A percentile compares a stretch with the other conserved stretches of the same genome.
phyloP scores from a whole-genome alignment of 2,113 vertebrate genomes.

The Hyperoodon ampullatus region DNA sequence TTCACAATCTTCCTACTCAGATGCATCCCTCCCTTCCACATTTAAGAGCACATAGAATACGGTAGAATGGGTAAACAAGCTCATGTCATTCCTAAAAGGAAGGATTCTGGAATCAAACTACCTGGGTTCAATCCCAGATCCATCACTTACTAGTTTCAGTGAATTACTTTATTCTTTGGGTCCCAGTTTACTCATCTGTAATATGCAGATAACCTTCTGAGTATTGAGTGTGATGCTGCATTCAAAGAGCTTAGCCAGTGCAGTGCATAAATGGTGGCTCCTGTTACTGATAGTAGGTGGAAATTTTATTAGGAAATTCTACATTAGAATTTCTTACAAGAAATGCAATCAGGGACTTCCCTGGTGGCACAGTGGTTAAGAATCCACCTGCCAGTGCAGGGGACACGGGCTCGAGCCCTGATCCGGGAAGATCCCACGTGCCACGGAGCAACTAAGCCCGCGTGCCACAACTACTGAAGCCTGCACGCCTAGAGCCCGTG shows the following conservation, averaged over 20 bases:
- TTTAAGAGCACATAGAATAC: neutral
- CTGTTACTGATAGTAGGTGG: neutral
- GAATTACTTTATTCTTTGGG: neutral
- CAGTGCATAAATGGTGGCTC: neutral
- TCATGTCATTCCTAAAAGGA: neutral
- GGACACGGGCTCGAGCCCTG: too few species aligned
- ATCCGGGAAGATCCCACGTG: too few species aligned
- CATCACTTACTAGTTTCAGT: neutral
- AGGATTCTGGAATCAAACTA: constrained; percentile 1
- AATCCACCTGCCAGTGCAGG: too few species aligned
- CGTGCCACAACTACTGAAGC: too few species aligned
- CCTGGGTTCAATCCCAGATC: neutral
- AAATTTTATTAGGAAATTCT: neutral
- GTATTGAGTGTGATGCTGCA: neutral
- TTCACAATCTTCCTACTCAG: neutral
- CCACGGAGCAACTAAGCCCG: too few species aligned
- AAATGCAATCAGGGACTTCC: neutral
- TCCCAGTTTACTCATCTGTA: neutral
- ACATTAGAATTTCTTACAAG: constrained; percentile 15
- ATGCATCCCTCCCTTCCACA: neutral
- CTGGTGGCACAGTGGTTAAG: too few species aligned
- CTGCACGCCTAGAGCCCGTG: too few species aligned
- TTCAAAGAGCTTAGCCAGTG: constrained; percentile 22
- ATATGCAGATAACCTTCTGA: neutral
- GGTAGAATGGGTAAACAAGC: neutral